Conservation (phyloP, 2,888 invertebrate genomes). For the Sesia apiformis region DNA sequence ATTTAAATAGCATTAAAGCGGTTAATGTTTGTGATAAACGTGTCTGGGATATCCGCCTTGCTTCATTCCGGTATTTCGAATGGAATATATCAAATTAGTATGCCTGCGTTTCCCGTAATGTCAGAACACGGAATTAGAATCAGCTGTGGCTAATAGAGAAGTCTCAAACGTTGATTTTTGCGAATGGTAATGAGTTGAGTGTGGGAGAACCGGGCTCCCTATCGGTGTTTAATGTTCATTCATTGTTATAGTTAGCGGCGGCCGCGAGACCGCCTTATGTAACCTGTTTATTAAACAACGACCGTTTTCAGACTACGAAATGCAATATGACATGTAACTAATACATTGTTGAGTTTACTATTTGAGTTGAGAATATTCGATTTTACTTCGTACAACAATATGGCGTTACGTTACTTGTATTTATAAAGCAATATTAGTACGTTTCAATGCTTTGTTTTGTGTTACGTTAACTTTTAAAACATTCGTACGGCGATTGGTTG, state of each 20-base stretch:
- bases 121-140: too few species aligned
- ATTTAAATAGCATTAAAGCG: too few species aligned
- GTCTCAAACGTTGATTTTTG: not conserved
- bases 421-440: too few species aligned
- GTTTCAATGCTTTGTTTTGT: too few species aligned
- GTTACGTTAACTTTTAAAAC: too few species aligned
- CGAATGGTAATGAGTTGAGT: not conserved
- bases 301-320: not conserved
- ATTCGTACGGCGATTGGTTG: too few species aligned
- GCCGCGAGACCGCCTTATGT: constrained; percentile 10
- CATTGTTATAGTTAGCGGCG: constrained; percentile 16
- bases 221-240: constrained; percentile 15
- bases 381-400: not conserved
- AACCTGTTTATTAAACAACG: constrained; percentile 18
- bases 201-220: not conserved
- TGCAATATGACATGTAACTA: constrained; percentile 24
- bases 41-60: too few species aligned
- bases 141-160: not conserved
- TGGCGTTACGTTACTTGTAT: not conserved
- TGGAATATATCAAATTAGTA: too few species aligned
- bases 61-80: too few species aligned
- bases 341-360: constrained; percentile 14
- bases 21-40: too few species aligned
- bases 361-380: not conserved
- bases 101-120: too few species aligned